Conservation (phyloP, 2,113 vertebrate species). For the Ardeotis arabs region DNA sequence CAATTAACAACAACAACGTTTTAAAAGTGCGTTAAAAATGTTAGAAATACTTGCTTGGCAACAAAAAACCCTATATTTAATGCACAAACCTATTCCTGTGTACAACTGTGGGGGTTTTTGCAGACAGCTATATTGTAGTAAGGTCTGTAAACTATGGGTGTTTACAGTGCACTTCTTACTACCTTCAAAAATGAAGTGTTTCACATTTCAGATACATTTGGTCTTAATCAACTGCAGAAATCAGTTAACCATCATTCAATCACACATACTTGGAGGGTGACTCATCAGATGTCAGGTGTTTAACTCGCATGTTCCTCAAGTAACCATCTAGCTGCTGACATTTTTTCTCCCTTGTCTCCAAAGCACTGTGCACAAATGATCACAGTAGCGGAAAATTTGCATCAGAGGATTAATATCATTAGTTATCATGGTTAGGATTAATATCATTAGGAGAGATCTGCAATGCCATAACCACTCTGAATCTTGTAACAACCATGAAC, state of each 20-base stretch:
- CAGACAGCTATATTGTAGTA: not conserved
- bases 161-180: not conserved
- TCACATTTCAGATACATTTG: not conserved
- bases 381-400: not conserved
- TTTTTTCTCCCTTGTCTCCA: not conserved
- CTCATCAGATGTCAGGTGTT: slow-evolving; percentile 47
- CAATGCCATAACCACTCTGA: not conserved
- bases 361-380: not conserved
- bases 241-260: slow-evolving; percentile 33
- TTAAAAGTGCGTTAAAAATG: not conserved
- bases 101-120: not conserved
- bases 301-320: not conserved
- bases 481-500: not conserved
- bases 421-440: not conserved
- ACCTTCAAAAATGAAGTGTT: not conserved
- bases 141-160: not conserved
- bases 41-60: not conserved
- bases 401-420: not conserved
- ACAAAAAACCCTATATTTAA: not conserved
- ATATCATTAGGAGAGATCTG: not conserved
- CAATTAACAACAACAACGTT: not conserved
- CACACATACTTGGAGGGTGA: slow-evolving; percentile 20
- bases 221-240: not conserved
- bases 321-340: not conserved
- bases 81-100: not conserved